phyloP scores from a whole-genome alignment of 2,888 invertebrate species.

The Dromius quadrimaculatus region DNA sequence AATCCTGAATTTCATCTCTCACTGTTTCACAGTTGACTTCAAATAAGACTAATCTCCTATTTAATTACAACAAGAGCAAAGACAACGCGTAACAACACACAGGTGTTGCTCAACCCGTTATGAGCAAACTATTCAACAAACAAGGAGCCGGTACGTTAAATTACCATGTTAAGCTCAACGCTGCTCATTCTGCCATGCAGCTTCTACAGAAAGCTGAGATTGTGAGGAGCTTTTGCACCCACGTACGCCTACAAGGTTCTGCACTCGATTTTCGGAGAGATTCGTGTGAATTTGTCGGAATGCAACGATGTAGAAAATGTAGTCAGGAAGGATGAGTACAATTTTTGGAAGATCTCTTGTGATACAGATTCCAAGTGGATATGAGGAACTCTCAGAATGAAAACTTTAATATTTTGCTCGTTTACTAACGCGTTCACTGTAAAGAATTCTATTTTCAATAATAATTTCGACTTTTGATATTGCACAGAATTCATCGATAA shows the following conservation, averaged over 20 bases:
- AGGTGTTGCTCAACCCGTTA: constrained; percentile 32
- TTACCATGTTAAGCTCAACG: constrained; percentile 3
- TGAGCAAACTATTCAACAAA: constrained; percentile 32
- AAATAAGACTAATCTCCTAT: constrained; percentile 34
- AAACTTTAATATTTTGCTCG: too few species aligned
- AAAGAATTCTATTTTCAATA: too few species aligned
- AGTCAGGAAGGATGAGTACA: too few species aligned
- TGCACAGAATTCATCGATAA: too few species aligned
- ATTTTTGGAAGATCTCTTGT: too few species aligned
- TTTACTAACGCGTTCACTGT: too few species aligned
- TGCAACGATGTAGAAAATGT: too few species aligned
- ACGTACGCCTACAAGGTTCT: background rate
- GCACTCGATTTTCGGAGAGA: constrained; percentile 6
- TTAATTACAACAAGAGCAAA: constrained; percentile 41
- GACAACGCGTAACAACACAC: constrained; percentile 17
- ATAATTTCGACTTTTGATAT: too few species aligned
- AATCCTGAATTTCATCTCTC: constrained; percentile 20
- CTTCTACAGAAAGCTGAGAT: constrained; percentile 18
- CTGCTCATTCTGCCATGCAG: constrained; percentile 20
- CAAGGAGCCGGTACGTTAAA: constrained; percentile 31
- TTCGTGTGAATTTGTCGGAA: constrained; percentile 23
- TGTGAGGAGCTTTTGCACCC: constrained; percentile 9
- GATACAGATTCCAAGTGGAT: too few species aligned
- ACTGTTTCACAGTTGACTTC: constrained; percentile 35
- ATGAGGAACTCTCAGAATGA: too few species aligned